Conservation (phyloP, 2,797 vertebrate species). For the Lepus townsendii region DNA sequence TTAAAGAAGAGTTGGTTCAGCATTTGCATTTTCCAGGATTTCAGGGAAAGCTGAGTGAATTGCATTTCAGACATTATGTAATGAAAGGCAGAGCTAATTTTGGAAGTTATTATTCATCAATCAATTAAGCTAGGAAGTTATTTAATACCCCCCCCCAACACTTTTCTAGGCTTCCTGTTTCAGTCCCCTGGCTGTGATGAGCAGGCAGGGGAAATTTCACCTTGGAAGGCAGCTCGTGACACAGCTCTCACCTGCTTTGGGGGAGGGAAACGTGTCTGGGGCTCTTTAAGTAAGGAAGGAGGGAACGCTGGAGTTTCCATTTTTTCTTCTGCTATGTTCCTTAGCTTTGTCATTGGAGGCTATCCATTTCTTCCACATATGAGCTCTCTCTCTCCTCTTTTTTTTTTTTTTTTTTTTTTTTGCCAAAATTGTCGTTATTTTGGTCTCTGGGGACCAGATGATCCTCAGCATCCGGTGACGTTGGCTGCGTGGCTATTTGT, state of each 20-base stretch:
- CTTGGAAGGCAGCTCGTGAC: constrained; percentile 71
- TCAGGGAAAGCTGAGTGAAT: constrained; percentile 77
- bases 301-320: background rate
- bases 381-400: background rate
- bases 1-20: constrained; percentile 67
- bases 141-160: background rate
- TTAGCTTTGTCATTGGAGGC: background rate
- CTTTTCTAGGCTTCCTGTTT: constrained; percentile 79
- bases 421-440: constrained; percentile 18
- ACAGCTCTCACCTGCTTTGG: constrained; percentile 72
- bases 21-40: constrained; percentile 74
- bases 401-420: background rate
- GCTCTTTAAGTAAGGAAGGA: background rate
- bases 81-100: constrained; percentile 80
- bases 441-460: background rate
- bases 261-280: constrained; percentile 69
- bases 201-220: constrained; percentile 74
- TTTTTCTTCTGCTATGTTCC: background rate
- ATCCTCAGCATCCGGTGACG: background rate
- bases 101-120: constrained; percentile 86
- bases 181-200: constrained; percentile 77
- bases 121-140: constrained; percentile 83
- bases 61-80: constrained; percentile 77
- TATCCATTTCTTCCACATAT: constrained; percentile 5
- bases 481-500: background rate